These are phyloP conservation scores for Seriola aureovittata DNA, from an alignment of 2,113 vertebrate genomes.

Conservation along the genomic window DNA sequence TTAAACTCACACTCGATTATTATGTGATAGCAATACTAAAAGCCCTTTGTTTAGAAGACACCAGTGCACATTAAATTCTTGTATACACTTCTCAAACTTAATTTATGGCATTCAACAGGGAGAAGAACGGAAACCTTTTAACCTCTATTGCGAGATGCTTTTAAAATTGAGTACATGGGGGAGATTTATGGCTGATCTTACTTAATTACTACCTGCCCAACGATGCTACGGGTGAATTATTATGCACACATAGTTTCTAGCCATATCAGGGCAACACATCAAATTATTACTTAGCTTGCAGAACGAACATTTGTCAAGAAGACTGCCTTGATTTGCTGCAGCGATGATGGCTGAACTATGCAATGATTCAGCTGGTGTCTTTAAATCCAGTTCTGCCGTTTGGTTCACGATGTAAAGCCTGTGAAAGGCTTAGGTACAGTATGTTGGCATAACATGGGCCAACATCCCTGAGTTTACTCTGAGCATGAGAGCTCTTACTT, in stretches of 20 bases:
- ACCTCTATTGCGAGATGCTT: constrained; percentile 61
- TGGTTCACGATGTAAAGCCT: background rate
- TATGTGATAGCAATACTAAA: constrained; percentile 4
- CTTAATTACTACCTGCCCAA: constrained; percentile 82
- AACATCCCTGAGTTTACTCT: background rate
- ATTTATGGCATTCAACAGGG: constrained; percentile 57
- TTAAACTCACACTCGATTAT: background rate
- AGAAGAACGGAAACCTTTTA: constrained; percentile 65
- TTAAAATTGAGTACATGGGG: constrained; percentile 47
- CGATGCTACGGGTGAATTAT: constrained; percentile 73
- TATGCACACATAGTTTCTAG: constrained; percentile 57
- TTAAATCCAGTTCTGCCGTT: constrained; percentile 1
- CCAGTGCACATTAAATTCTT: constrained; percentile 7
- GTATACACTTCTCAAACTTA: constrained; percentile 9
- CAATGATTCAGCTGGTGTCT: constrained; percentile 56
- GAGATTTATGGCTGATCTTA: constrained; percentile 74
- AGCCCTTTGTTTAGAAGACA: constrained; percentile 30
- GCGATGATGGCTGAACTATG: constrained; percentile 57
- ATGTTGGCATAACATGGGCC: background rate
- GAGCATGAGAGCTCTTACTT: background rate
- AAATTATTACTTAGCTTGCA: constrained; percentile 74
- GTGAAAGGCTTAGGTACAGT: background rate
- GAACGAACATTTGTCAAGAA: constrained; percentile 62
- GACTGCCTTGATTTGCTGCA: constrained; percentile 65
- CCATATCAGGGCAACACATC: constrained; percentile 57